phyloP scores from a whole-genome alignment of 2,888 invertebrate species.

The Dinocampus coccinellae region DNA sequence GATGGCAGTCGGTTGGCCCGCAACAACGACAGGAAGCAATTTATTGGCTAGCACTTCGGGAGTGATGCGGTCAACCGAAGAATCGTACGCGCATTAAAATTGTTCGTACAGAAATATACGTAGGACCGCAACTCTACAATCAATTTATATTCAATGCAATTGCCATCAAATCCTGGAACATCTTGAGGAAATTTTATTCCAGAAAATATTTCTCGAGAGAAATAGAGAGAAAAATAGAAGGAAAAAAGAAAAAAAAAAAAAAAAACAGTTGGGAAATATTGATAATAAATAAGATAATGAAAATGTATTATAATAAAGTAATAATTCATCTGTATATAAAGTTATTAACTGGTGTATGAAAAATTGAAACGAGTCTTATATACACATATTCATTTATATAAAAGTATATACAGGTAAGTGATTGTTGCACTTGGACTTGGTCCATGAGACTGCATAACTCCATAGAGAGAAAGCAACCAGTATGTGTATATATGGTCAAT shows the following conservation, averaged over 20 bases:
- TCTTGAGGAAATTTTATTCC: no score
- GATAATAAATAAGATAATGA: background rate
- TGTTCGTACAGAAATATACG: constrained; percentile 38
- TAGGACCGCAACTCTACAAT: no score
- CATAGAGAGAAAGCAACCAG: constrained; percentile 26
- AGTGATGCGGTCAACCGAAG: constrained; percentile 49
- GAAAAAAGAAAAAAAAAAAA: background rate
- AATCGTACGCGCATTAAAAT: constrained; percentile 51
- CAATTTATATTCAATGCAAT: no score
- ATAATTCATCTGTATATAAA: no score
- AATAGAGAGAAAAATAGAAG: no score
- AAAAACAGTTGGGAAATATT: no score
- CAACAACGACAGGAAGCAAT: constrained; percentile 59
- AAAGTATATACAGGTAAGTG: constrained; percentile 37
- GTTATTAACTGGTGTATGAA: constrained; percentile 1
- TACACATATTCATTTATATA: background rate
- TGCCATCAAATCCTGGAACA: constrained; percentile 9
- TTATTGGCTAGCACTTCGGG: constrained; percentile 57
- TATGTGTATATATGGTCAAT: constrained; percentile 38
- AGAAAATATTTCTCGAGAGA: no score
- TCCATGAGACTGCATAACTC: constrained; percentile 42
- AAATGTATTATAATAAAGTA: no score
- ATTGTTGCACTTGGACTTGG: constrained; percentile 59
- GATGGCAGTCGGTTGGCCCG: constrained; percentile 50
- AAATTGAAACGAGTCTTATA: constrained; percentile 26